phyloP scores from a whole-genome alignment of 2,113 vertebrate species.

The Zosterops lateralis region DNA sequence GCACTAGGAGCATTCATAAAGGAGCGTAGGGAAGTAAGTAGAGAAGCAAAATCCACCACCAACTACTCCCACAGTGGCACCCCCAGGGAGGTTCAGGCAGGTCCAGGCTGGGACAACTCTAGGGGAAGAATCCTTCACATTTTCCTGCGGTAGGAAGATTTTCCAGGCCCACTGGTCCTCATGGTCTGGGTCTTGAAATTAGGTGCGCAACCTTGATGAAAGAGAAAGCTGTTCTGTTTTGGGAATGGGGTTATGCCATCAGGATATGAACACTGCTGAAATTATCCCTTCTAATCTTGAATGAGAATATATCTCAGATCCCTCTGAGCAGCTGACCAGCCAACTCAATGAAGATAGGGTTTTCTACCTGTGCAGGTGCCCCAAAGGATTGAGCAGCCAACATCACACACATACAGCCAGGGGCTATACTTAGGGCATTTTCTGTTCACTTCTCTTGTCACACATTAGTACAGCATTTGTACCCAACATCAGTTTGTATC shows the following conservation, averaged over 20 bases:
- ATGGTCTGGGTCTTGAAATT: neutral
- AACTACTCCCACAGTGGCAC: neutral
- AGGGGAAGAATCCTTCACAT: neutral
- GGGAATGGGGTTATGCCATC: neutral
- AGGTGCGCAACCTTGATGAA: neutral
- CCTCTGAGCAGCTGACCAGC: neutral
- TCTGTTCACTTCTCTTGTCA: conserved; percentile 43
- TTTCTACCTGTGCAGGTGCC: neutral
- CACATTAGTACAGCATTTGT: conserved; percentile 33
- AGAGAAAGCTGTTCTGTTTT: neutral
- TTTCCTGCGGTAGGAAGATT: neutral
- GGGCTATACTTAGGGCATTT: conserved; percentile 59
- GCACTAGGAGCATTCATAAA: neutral
- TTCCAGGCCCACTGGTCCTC: neutral
- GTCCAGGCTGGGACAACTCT: neutral
- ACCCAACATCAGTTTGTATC: conserved; percentile 24
- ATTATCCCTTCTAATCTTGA: neutral
- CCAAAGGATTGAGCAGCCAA: conserved; percentile 1
- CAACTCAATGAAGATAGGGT: neutral
- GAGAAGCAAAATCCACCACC: neutral
- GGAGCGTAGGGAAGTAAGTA: neutral
- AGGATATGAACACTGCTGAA: neutral
- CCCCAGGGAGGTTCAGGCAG: neutral
- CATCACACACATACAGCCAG: conserved; percentile 45
- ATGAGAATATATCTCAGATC: neutral